A percentile compares a stretch with the other conserved stretches of the same genome.
These are phyloP conservation scores for Ceriagrion tenellum DNA, from an alignment of 2,888 invertebrate genomes.

Conservation along the genomic window DNA sequence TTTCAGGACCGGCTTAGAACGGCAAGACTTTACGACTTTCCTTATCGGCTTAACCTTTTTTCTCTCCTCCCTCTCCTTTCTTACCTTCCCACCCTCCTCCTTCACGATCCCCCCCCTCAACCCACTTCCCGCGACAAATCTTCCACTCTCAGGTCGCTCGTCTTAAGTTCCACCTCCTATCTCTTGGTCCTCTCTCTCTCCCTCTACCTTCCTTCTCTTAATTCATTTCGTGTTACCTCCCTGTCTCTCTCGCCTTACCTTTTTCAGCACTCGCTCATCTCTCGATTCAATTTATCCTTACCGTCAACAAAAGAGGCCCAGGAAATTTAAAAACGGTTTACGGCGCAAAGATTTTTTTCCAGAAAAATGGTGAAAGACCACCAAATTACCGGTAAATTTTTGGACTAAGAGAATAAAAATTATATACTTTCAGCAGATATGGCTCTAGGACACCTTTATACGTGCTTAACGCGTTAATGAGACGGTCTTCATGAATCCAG, in stretches of 20 bases:
- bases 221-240: background rate
- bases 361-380: too few relatives aligned
- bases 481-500: too few relatives aligned
- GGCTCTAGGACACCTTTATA: too few relatives aligned
- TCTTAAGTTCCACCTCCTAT: background rate
- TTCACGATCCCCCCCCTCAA: too few relatives aligned
- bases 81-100: too few relatives aligned
- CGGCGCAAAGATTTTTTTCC: too few relatives aligned
- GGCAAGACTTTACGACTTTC: constrained; percentile 22
- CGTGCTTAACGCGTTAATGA: too few relatives aligned
- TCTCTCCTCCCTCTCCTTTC: background rate
- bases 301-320: background rate
- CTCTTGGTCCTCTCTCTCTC: background rate
- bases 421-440: too few relatives aligned
- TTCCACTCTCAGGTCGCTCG: background rate
- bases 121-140: background rate
- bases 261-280: background rate
- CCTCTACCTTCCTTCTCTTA: background rate
- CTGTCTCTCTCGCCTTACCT: background rate
- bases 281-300: background rate
- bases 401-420: too few relatives aligned
- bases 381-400: too few relatives aligned
- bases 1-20: background rate
- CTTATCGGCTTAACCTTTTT: constrained; percentile 54
- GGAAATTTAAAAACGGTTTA: background rate